Evolutionary conservation across 1,140 invertebrate genomes (phyloP), one percentile per base, ranked within the genome.

Genomic region (Halotydeus destructor): DNA sequence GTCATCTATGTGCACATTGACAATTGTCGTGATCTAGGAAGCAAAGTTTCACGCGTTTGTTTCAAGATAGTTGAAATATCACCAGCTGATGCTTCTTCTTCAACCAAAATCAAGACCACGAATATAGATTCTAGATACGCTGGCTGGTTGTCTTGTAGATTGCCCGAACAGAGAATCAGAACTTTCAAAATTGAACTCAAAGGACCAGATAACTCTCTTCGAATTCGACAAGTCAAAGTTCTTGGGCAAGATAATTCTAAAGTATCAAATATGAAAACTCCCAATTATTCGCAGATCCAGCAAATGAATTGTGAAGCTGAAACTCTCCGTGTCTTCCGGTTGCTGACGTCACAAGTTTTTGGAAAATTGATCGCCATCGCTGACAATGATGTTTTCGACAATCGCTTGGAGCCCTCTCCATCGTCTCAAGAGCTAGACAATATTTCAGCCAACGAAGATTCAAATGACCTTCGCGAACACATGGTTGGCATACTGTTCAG

Each of bases 401-500:
- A 55, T 18, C 63, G n/a, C n/a, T n/a, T n/a, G n/a, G n/a, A n/a
- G n/a, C n/a, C n/a, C n/a, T n/a, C n/a, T n/a, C n/a, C n/a, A 64
- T 41, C 35, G 46, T 25, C 59, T 56, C 6, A 44, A 31, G 11
- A 50, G 46, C n/a, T n/a, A 57, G 57, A 21, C 8, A 24, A 31
- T 14, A 25, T 22, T 27, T 55, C 56, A 36, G 48, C 45, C 5
- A 55, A 36, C 31, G 49, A 46, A 16, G 44, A 40, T 78, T 78
- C 53, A 80, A 54, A 78, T 43, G 84, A 94, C 59, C 63, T 96
- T 0, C 73, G 85, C 16, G 86, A 94, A 57, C 86, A 94, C 54
- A 88, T 96, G 71, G 88, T 94, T 16, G 86, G 86, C 38, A 94
- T 96, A 50, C 63, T 96, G 12, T 96, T 94, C 60, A 86, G 82